Conservation (phyloP, 1,140 invertebrate species). For the Cephus cinctus region DNA sequence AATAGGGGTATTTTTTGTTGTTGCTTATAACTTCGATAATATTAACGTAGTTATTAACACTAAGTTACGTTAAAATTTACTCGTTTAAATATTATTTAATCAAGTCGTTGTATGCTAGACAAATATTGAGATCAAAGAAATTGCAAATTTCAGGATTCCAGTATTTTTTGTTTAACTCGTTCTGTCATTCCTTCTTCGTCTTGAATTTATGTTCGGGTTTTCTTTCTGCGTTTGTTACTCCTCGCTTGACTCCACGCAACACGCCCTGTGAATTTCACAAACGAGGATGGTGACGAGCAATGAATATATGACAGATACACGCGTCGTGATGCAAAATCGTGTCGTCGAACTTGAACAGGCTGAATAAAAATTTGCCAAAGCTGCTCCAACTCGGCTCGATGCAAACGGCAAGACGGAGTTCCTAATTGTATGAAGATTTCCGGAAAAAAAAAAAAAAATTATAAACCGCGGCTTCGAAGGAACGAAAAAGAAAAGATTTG, state of each 20-base stretch:
- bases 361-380: no score
- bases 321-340: no score
- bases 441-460: no score
- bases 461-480: no score
- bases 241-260: not conserved
- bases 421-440: no score
- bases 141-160: conserved; percentile 40
- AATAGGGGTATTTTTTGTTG: conserved; percentile 24
- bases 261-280: not conserved
- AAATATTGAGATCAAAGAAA: conserved; percentile 58
- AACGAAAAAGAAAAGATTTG: no score
- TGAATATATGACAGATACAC: no score
- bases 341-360: no score
- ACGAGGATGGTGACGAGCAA: not conserved
- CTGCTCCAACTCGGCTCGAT: no score
- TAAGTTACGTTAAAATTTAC: conserved; percentile 38
- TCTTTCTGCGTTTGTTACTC: conserved; percentile 2
- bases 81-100: conserved; percentile 40
- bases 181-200: conserved; percentile 1
- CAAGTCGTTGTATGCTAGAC: conserved; percentile 53
- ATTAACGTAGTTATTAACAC: conserved; percentile 33
- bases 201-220: conserved; percentile 3
- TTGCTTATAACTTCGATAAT: conserved; percentile 23
- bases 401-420: no score
- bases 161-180: conserved; percentile 17